Base-by-base conservation (phyloP, 2,888 invertebrate genomes). In the Litoditis marina region DNA sequence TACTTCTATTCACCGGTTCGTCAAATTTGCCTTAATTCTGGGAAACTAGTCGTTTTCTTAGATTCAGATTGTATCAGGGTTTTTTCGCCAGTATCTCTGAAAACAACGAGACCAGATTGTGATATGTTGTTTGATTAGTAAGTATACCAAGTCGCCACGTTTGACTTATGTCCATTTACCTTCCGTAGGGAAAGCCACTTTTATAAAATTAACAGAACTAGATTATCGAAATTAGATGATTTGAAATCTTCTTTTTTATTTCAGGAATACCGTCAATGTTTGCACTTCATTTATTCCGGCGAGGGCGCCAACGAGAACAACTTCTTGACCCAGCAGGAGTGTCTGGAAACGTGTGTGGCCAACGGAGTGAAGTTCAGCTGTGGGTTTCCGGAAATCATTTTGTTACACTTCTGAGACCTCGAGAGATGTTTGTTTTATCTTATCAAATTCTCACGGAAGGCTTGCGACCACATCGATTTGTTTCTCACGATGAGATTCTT, bases 211-310 rank as follows among this genome's bases (percentile, higher is more conserved):
- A n/a, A n/a, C n/a, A n/a, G n/a, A n/a, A n/a, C n/a, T n/a, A n/a
- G n/a, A n/a, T n/a, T n/a, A n/a, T n/a, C n/a, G n/a, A n/a, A n/a
- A n/a, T n/a, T n/a, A n/a, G n/a, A n/a, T n/a, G n/a, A n/a, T n/a
- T n/a, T n/a, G n/a, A n/a, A n/a, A n/a, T n/a, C n/a, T n/a, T 27
- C 42, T 34, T 8, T 7, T 8, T 13, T 53, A 13, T 30, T 50
- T 22, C 60, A 64, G 28, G 73, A 73, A 65, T 73, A 73, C 51
- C 68, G 60, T 22, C 73, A 73, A 62, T 73, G 73, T 31, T 63
- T 73, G 28, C 67, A 67, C 56, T 73, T 73, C 52, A 69, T 70
- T n/a, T 71, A 69, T 59, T 71, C 70, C 11, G 73, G 73, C 13
- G 57, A 64, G 1, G 63, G 69, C 19, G 73, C 71, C 55, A 73